phyloP scores from a whole-genome alignment of 2,113 vertebrate genomes.

The Emydocephalus ijimae region DNA sequence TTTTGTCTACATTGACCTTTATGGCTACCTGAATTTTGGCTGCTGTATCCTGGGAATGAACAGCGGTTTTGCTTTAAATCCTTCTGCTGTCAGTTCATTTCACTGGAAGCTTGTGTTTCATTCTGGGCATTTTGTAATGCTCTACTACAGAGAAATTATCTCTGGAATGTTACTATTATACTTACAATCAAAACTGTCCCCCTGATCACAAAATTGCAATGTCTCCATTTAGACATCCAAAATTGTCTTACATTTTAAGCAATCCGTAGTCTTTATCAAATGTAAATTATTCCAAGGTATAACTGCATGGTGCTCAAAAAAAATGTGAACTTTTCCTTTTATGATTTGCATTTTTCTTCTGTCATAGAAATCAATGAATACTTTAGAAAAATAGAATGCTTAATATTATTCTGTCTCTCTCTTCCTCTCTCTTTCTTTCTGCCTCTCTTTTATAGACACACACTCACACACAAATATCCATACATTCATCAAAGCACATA shows the following conservation, averaged over 20 bases:
- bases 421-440: background rate
- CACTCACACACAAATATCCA: background rate
- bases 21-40: background rate
- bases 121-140: background rate
- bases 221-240: background rate
- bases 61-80: background rate
- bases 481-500: constrained; percentile 43
- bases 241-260: background rate
- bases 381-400: constrained; percentile 35
- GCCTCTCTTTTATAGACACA: background rate
- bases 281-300: constrained; percentile 1
- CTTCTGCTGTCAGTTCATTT: background rate
- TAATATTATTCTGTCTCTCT: background rate
- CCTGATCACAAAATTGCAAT: background rate
- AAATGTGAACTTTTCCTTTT: background rate
- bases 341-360: background rate
- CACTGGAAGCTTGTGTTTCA: background rate
- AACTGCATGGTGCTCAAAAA: background rate
- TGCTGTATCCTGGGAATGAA: background rate
- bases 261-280: background rate
- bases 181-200: background rate
- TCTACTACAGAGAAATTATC: background rate
- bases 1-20: background rate
- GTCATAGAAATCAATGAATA: constrained; percentile 30
- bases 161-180: background rate